Conservation (phyloP, 2,797 vertebrate genomes). For the Melanotaenia maccullochi region DNA sequence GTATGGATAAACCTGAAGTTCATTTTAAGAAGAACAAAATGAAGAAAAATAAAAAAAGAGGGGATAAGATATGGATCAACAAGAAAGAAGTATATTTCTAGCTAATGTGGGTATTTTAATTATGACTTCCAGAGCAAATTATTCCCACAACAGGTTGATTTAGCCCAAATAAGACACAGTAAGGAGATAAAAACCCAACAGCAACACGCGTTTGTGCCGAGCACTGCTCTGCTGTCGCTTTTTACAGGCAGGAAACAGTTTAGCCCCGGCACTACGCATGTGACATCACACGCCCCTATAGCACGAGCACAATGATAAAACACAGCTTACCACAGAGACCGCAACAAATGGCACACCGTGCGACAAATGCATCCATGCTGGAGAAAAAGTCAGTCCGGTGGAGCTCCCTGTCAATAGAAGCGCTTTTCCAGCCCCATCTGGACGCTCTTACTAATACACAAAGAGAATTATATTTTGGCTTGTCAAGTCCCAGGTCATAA, state of each 20-base stretch:
- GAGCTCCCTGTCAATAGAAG: conserved; percentile 85
- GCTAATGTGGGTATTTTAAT: background rate
- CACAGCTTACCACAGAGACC: conserved; percentile 87
- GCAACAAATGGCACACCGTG: conserved; percentile 69
- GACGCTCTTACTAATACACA: conserved; percentile 98
- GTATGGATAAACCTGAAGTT: background rate
- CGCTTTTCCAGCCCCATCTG: conserved; percentile 94
- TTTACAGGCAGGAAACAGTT: conserved; percentile 62
- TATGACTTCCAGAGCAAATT: background rate
- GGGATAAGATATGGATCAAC: background rate
- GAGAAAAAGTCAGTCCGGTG: conserved; percentile 64
- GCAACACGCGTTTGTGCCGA: conserved; percentile 28
- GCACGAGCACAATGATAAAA: conserved; percentile 67
- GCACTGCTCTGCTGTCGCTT: conserved; percentile 37
- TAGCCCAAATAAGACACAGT: background rate
- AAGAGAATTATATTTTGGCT: conserved; percentile 99
- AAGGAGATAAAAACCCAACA: conserved; percentile 20
- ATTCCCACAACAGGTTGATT: background rate
- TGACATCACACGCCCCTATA: conserved; percentile 77
- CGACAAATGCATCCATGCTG: conserved; percentile 76
- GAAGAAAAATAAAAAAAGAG: background rate
- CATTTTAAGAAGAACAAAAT: background rate
- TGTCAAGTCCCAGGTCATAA: conserved; percentile 99
- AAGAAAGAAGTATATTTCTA: background rate
- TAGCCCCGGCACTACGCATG: conserved; percentile 38